Base-by-base conservation (phyloP, 2,888 invertebrate species). In the Sarcophaga subvicina region DNA sequence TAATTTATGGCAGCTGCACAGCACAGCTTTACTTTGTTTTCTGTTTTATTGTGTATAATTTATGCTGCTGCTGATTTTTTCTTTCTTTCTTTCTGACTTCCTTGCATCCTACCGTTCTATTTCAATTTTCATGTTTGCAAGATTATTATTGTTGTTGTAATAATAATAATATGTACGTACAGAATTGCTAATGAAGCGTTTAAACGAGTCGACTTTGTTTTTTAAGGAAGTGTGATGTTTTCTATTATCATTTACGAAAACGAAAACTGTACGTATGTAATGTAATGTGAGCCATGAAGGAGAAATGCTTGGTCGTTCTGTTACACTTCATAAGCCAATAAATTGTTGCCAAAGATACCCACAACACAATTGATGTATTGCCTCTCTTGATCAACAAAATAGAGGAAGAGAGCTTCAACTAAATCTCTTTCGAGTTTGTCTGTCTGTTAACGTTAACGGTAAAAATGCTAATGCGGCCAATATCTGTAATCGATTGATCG, bases 101-200 rank as follows among this genome's bases (percentile, higher is more conserved):
- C 37, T 37, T 37, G 37, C 37, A 37, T 8, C 2, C 37, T 37
- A 37, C 37, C 37, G 37, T 10, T 37, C 3, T 10, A 37, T 37
- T 37, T 37, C 37, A 37, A 37, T 71, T 45, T 71, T 49, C 47
- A n/a, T 72, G n/a, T 47, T 47, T 37, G 17, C 27, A n/a, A 59
- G 37, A 2, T 37, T 37, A 37, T 12, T 49, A 22, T 22, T 27
- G 17, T 20, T 49, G 63, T 62, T 82, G 14, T 80, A 83, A 86
- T 82, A 71, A 63, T 17, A 84, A 12, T 83, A 86, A 83, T 79
- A 66, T 22, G 47, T 12, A 84, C 75, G 63, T 71, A 71, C 49
- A 76, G 79, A 87, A 87, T 87, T 87, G 84, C 71, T 87, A 84
- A 87, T 87, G 84, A 87, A 84, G 87, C 87, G 79, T 87, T 81